A percentile compares a stretch with the other conserved stretches of the same genome.
Evolutionary conservation across 2,113 vertebrate genomes (phyloP).

Genomic region (Macquaria australasica): DNA sequence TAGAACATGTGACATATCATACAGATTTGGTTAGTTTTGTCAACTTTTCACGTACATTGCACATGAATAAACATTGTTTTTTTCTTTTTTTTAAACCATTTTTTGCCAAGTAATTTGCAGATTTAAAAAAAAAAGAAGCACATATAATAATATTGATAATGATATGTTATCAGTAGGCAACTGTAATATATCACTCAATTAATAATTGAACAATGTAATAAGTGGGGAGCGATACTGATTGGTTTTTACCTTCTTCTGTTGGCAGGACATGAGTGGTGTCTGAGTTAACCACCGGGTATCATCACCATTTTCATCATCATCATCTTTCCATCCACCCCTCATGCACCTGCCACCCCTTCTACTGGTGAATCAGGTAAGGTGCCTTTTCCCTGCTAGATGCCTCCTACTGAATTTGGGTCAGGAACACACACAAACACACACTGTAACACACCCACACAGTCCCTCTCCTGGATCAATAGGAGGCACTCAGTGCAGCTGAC

Average conservation of each 20-base stretch:
- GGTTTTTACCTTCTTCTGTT: background rate
- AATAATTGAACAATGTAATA: background rate
- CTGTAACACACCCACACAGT: slow-evolving; percentile 16
- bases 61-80: background rate
- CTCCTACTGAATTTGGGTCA: slow-evolving; percentile 87
- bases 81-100: background rate
- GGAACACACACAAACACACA: background rate
- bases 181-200: background rate
- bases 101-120: background rate
- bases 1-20: background rate
- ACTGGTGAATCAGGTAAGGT: slow-evolving; percentile 83
- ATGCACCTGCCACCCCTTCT: slow-evolving; percentile 36
- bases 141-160: background rate
- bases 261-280: background rate
- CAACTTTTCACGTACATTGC: background rate
- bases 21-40: too few relatives aligned
- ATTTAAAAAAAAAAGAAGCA: background rate
- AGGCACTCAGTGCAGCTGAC: slow-evolving; percentile 89
- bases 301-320: background rate
- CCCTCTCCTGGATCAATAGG: slow-evolving; percentile 89
- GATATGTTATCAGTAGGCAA: background rate
- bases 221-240: background rate
- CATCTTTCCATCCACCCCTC: background rate
- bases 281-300: background rate
- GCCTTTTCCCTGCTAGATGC: slow-evolving; percentile 76